These are phyloP conservation scores for Aphelenchoides besseyi DNA, from an alignment of 1,140 invertebrate species.

Conservation along the genomic window DNA sequence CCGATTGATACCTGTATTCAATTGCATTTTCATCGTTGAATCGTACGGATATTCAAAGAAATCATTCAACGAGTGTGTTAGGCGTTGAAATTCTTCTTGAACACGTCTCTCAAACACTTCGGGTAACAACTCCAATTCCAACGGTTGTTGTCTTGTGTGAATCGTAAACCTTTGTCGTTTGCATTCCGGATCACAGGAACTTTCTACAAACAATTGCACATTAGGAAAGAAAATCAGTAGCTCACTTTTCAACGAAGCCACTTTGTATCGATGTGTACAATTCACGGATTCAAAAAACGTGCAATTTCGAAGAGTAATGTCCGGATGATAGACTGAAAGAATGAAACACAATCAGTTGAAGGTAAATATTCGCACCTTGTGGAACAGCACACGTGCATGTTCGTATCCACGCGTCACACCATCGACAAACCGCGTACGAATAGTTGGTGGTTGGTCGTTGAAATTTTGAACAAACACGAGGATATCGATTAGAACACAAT, in stretches of 20 bases:
- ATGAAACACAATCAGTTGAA: neutral
- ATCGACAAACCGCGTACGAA: neutral
- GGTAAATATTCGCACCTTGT: neutral
- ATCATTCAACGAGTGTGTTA: neutral
- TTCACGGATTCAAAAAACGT: conserved; percentile 6
- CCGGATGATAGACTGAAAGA: neutral
- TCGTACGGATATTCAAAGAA: neutral
- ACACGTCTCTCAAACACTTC: neutral
- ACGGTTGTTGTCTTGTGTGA: neutral
- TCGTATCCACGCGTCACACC: neutral
- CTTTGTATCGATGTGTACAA: conserved; percentile 6
- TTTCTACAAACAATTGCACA: neutral
- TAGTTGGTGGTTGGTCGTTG: neutral
- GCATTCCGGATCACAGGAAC: neutral
- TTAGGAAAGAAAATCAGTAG: neutral
- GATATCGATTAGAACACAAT: neutral
- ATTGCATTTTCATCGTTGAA: neutral
- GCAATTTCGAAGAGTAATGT: conserved; percentile 8
- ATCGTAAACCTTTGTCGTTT: neutral
- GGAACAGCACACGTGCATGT: neutral
- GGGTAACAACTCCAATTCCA: neutral
- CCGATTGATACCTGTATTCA: neutral
- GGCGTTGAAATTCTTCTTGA: neutral
- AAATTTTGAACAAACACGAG: neutral
- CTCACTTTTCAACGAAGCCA: neutral